Base-by-base conservation (phyloP, 2,888 invertebrate species). In the Drosophila merina region DNA sequence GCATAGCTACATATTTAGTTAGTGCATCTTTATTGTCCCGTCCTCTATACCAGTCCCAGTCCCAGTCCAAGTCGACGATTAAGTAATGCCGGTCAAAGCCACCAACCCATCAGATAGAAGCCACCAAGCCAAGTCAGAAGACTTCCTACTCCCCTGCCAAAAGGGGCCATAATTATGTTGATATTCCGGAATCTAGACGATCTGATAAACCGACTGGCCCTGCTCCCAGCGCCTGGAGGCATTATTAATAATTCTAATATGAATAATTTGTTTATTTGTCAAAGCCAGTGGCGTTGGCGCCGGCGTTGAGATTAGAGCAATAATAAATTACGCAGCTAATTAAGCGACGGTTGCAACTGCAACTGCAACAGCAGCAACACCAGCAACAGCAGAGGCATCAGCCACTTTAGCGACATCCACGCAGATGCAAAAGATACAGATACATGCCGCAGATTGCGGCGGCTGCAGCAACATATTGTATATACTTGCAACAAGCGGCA, bases 291-390 rank as follows among this genome's bases (percentile, higher is more conserved):
- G 73, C 81, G 54, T 56, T 75, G 77, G 57, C 72, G 72, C 63
- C 54, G 48, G 50, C 38, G 63, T 51, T 72, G 62, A 63, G 88
- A 85, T 85, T 85, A 87, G 77, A 75, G 52, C 75, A 74, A 85
- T 87, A 85, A 85, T 83, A 83, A 83, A 83, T 85, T 82, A 82
- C 86, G 66, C 76, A 51, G 83, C 84, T 85, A 85, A 85, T 85
- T 85, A 85, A 85, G 84, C 74, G 75, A 62, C 69, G 57, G 70
- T 26, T 54, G 74, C 58, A 20, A 49, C 71, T 38, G 45, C 55
- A 56, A 26, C 47, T 12, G 49, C 50, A 42, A 10, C 44, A 10
- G 60, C 60, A 60, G 50, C 48, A 26, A 49, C 50, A 48, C 40
- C 45, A n/a, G 57, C 60, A 60, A 50, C 33, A 31, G 54, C 48